Conservation (phyloP, 2,888 invertebrate species). For the Diachrysia chrysitis region DNA sequence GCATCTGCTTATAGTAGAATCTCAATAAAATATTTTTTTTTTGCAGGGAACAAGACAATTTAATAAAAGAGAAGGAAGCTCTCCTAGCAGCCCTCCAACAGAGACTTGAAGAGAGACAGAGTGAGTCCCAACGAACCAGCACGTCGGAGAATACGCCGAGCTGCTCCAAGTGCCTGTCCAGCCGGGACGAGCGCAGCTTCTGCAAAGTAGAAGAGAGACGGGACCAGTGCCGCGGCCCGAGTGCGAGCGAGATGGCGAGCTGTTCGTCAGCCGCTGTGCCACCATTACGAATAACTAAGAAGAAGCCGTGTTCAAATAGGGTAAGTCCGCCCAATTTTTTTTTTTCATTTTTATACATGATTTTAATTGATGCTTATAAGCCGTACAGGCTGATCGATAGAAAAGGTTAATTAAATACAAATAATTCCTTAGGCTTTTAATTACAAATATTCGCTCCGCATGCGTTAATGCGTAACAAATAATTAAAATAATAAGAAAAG, state of each 20-base stretch:
- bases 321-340: slow-evolving; percentile 60
- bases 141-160: slow-evolving; percentile 53
- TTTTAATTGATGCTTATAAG: no score
- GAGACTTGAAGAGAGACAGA: slow-evolving; percentile 50
- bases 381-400: no score
- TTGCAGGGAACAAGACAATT: slow-evolving; percentile 72
- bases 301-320: slow-evolving; percentile 58
- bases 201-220: slow-evolving; percentile 44
- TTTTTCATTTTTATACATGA: no score
- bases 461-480: no score
- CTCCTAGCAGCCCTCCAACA: slow-evolving; percentile 62
- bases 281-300: slow-evolving; percentile 64
- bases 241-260: slow-evolving; percentile 63
- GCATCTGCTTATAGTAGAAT: neutral
- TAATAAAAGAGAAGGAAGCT: slow-evolving; percentile 70
- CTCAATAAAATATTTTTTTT: neutral
- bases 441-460: no score
- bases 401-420: neutral
- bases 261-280: slow-evolving; percentile 65
- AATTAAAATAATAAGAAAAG: no score
- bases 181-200: slow-evolving; percentile 46
- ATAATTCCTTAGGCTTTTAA: no score
- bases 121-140: slow-evolving; percentile 31
- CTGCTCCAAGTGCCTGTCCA: slow-evolving; percentile 56
- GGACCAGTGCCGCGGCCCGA: slow-evolving; percentile 27